phyloP scores from a whole-genome alignment of 2,113 vertebrate species.

The Siniperca chuatsi region DNA sequence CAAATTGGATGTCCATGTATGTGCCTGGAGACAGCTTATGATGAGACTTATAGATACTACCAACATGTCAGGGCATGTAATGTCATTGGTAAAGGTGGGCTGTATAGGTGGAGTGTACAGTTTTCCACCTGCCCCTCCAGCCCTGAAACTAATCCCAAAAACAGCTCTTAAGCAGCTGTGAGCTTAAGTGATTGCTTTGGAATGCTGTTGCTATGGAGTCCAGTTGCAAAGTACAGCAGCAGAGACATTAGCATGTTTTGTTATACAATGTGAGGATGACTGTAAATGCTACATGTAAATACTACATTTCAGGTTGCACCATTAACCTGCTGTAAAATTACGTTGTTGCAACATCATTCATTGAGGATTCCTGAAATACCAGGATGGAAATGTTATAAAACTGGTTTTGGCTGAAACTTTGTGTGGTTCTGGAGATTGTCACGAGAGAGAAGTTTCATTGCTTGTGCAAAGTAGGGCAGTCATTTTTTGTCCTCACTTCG shows the following conservation, averaged over 20 bases:
- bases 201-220: conserved; percentile 76
- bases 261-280: conserved; percentile 11
- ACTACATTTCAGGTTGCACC: conserved; percentile 11
- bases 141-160: conserved; percentile 64
- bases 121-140: conserved; percentile 35
- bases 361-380: conserved; percentile 66
- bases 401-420: conserved; percentile 71
- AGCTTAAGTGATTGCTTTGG: conserved; percentile 75
- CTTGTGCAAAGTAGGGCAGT: conserved; percentile 64
- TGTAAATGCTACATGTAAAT: not conserved
- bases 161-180: conserved; percentile 67
- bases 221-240: conserved; percentile 45
- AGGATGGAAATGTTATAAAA: conserved; percentile 49
- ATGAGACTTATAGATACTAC: not conserved
- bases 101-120: conserved; percentile 4
- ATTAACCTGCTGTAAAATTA: conserved; percentile 10
- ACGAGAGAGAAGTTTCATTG: conserved; percentile 50
- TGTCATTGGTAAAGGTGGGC: conserved; percentile 8
- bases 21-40: not conserved
- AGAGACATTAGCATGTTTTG: conserved; percentile 19
- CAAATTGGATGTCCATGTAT: not conserved
- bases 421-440: conserved; percentile 34
- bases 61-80: conserved; percentile 10
- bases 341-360: conserved; percentile 13
- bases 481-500: conserved; percentile 7